Base-by-base conservation (phyloP, 2,888 invertebrate genomes). In the Eristalis tenax region DNA sequence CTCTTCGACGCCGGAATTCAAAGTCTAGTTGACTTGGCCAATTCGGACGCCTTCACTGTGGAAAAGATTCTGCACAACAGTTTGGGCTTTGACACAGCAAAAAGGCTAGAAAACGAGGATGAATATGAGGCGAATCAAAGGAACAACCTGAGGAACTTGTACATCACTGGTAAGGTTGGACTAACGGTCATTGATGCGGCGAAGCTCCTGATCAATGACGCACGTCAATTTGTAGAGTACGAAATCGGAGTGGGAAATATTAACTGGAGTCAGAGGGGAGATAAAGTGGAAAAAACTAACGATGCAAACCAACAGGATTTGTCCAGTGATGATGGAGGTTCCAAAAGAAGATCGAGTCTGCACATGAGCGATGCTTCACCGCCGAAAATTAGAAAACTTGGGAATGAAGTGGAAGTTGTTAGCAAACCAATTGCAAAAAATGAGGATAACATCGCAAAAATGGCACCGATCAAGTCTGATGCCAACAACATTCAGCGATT, bases 111-210 rank as follows among this genome's bases (percentile, higher is more conserved):
- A 64, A 95, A 95, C 81, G 97, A 97, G 91, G 94, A 95, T 86
- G 94, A 94, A 70, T 93, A 93, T 88, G 96, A 96, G 90, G 93
- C 94, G 10, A 94, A 94, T 66, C 95, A 96, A 91, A 94, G 96
- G 75, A 96, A 95, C 90, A 95, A 95, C 92, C 94, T 95, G 66
- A 94, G 95, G 91, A 95, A 95, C 89, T 94, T 97, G 83, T 97
- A 96, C 94, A 95, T 98, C 15, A 96, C 96, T 1, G 97, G 98
- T 22, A 95, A 94, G 91, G 94, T 96, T 89, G 97, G 97, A 40
- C 92, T 98, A 89, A 97, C 97, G 1, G 96, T 96, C 74, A 94
- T 94, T 76, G 96, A 98, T 93, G 98, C 98, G 5, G 97, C 99
- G 4, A 93, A 94, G 83, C 94, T 96, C 89, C 94, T 99, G 23